Evolutionary conservation across 1,140 invertebrate genomes (phyloP).

Genomic region (Monochamus saltuarius): DNA sequence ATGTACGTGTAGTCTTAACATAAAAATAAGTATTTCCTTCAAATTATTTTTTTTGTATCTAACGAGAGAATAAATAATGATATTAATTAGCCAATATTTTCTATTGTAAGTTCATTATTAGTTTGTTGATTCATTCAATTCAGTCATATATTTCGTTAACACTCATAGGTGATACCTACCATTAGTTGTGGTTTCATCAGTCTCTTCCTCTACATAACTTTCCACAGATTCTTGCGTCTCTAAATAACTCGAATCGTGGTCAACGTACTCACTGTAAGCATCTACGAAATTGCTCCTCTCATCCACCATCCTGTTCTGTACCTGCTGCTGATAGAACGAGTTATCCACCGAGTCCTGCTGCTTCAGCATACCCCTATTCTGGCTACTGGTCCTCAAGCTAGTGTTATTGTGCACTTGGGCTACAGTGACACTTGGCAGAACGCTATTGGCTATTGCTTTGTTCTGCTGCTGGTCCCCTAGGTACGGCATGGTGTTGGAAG

Average conservation of each 20-base stretch:
- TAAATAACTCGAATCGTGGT: slow-evolving; percentile 34
- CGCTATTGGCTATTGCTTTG: slow-evolving; percentile 47
- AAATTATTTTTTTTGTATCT: too few species aligned
- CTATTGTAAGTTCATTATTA: too few species aligned
- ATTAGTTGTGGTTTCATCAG: slow-evolving; percentile 18
- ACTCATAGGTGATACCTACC: too few species aligned
- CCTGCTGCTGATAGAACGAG: slow-evolving; percentile 14
- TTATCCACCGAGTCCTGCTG: slow-evolving; percentile 54
- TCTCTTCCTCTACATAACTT: slow-evolving; percentile 52
- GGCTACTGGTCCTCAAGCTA: slow-evolving; percentile 27
- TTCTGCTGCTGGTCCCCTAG: slow-evolving; percentile 44
- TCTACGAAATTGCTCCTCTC: slow-evolving; percentile 17
- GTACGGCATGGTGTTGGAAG: slow-evolving; percentile 32
- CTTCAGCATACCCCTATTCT: slow-evolving; percentile 47
- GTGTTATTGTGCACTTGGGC: slow-evolving; percentile 32
- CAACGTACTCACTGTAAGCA: slow-evolving; percentile 22
- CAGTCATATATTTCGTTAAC: too few species aligned
- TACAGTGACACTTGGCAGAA: slow-evolving; percentile 37
- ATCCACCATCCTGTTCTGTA: slow-evolving; percentile 16
- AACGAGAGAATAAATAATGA: too few species aligned
- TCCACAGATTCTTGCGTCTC: slow-evolving; percentile 55
- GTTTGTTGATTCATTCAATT: too few species aligned
- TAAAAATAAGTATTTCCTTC: too few species aligned
- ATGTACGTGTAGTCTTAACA: too few species aligned
- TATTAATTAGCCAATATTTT: too few species aligned